Base-by-base conservation (phyloP, 2,888 invertebrate genomes). In the Nephrotoma flavescens region DNA sequence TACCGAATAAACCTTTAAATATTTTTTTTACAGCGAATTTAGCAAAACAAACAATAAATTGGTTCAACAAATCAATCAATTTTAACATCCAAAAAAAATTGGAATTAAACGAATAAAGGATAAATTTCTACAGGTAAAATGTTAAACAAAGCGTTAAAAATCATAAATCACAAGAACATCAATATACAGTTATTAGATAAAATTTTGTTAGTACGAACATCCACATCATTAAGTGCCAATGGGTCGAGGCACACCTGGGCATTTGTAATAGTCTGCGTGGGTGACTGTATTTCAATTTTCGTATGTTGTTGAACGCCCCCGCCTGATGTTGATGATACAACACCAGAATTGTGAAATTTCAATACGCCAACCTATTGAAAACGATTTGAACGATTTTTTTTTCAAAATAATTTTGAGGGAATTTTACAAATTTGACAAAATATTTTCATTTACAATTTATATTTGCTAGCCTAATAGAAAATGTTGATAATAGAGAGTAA, bases 191-290 rank as follows among this genome's bases (percentile, higher is more conserved):
- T 52, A 71, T 71, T 71, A 57, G 86, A 87, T 87, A 87, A 71
- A 87, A 86, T 86, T 87, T 87, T 85, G 89, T 90, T 89, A 90
- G 91, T 92, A 93, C 94, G 92, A 94, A 95, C 95, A 94, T 95
- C 95, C 90, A 95, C 95, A 91, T 95, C 95, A 88, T 93, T 92
- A 89, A 94, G 94, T 90, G 94, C 93, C 94, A 95, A 95, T 93
- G 95, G 94, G 91, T 95, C 95, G 92, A 95, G 94, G 95, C 95
- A 95, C 92, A 95, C 95, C 94, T 95, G 95, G 90, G 94, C 94
- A 90, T 94, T 91, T 89, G 91, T 90, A 87, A 91, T 90, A 87
- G 90, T 90, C 89, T 91, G 91, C 87, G 88, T 71, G 87, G 89
- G 42, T 87, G 89, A 86, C 91, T 92, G 92, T 90, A 92, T 92